Percentiles rank a stretch among this genome's conserved stretches.
phyloP scores from a whole-genome alignment of 2,113 vertebrate genomes.

The Pollimyrus isidori region DNA sequence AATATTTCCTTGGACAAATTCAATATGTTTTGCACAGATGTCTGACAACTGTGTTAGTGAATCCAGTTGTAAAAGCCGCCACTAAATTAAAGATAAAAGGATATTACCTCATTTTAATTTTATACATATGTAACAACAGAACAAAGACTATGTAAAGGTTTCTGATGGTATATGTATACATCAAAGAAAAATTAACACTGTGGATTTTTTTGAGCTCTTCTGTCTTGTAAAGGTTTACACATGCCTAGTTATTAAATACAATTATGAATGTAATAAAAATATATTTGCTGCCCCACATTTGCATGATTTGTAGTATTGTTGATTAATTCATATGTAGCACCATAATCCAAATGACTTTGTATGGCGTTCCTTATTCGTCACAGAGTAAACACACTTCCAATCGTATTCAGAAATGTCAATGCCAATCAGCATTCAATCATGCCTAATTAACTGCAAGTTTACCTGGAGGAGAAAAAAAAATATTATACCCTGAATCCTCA shows the following conservation, averaged over 20 bases:
- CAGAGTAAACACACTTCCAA: background rate
- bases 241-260: background rate
- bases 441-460: background rate
- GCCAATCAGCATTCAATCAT: background rate
- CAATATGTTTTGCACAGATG: conserved; percentile 18
- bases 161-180: background rate
- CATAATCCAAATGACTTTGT: background rate
- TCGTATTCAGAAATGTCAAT: background rate
- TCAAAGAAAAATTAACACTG: background rate
- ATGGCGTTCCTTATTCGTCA: background rate
- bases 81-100: background rate
- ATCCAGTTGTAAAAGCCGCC: background rate
- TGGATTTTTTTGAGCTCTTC: background rate
- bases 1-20: conserved; percentile 11
- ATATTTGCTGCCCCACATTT: background rate
- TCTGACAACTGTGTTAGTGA: conserved; percentile 13
- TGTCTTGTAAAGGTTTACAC: background rate
- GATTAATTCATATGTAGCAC: background rate
- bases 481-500: background rate
- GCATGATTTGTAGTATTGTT: background rate
- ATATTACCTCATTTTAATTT: background rate
- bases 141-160: background rate
- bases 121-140: background rate
- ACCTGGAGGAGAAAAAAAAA: background rate
- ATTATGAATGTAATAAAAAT: background rate